Conservation (phyloP, 2,888 invertebrate species). For the Glaucopsyche alexis region DNA sequence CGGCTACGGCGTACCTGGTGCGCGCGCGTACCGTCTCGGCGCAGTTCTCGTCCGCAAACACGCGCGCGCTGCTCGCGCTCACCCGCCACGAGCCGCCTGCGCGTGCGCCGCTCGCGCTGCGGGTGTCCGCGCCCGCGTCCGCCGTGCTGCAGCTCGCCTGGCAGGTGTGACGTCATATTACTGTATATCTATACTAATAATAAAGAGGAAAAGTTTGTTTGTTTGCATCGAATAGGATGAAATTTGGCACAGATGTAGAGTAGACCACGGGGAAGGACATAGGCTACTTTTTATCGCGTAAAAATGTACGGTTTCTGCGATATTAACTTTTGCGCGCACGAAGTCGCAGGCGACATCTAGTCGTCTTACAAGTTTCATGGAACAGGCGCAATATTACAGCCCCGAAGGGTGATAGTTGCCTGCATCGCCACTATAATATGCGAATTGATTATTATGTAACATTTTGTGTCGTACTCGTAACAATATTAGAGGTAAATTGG, state of each 20-base stretch:
- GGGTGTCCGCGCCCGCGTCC: constrained; percentile 64
- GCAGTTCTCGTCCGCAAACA: constrained; percentile 71
- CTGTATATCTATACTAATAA: too few species aligned
- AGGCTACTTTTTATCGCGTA: too few species aligned
- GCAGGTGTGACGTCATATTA: constrained; percentile 55
- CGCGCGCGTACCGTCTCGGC: constrained; percentile 69
- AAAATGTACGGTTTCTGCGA: too few species aligned
- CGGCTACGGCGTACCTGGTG: constrained; percentile 70
- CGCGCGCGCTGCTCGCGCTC: constrained; percentile 65
- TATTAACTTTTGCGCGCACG: too few species aligned
- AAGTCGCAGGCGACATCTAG: too few species aligned
- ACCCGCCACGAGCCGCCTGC: constrained; percentile 72
- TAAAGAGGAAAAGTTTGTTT: too few species aligned
- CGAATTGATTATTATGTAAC: not conserved
- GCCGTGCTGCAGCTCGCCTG: constrained; percentile 68
- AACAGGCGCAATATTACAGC: too few species aligned
- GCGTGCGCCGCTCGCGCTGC: constrained; percentile 61
- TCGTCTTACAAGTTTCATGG: not conserved
- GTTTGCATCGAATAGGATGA: too few species aligned
- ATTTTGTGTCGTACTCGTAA: not conserved
- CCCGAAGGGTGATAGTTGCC: too few species aligned
- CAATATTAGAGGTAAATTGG: not conserved
- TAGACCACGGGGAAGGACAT: too few species aligned
- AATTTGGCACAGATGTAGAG: too few species aligned
- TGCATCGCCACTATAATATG: too few species aligned